Evolutionary conservation across 2,113 vertebrate genomes (phyloP).

Genomic region (Poeciliopsis prolifica): DNA sequence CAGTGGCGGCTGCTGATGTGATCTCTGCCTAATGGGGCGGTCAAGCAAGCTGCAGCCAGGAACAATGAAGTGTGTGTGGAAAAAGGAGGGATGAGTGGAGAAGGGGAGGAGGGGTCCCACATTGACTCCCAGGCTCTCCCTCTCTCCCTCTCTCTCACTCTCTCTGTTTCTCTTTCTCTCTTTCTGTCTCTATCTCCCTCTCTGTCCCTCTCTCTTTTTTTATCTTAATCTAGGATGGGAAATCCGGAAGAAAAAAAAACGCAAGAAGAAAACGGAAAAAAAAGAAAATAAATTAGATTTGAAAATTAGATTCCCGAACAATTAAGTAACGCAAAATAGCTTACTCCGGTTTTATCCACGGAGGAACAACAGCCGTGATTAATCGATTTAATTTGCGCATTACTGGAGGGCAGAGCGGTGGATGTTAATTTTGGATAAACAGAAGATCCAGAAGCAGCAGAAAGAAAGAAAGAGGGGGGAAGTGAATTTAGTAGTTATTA

Average conservation of each 20-base stretch:
- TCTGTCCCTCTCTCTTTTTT: constrained; percentile 32
- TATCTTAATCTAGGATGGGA: constrained; percentile 76
- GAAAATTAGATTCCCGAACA: constrained; percentile 93
- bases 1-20: constrained; percentile 90
- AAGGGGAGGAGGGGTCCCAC: constrained; percentile 33
- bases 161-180: constrained; percentile 48
- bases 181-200: constrained; percentile 40
- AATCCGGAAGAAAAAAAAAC: constrained; percentile 84
- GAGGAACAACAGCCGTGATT: constrained; percentile 79
- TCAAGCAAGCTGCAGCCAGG: constrained; percentile 93
- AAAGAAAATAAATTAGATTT: constrained; percentile 78
- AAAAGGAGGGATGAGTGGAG: neutral
- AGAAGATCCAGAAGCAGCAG: constrained; percentile 79
- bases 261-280: constrained; percentile 42
- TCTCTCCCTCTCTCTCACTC: constrained; percentile 75
- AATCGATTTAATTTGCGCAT: constrained; percentile 80
- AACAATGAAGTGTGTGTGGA: constrained; percentile 86
- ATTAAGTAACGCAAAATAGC: constrained; percentile 90
- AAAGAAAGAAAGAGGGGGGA: constrained; percentile 67
- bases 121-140: constrained; percentile 69
- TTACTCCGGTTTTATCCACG: constrained; percentile 79
- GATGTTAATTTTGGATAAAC: constrained; percentile 94
- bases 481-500: constrained; percentile 87
- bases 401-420: constrained; percentile 90
- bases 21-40: constrained; percentile 98